Percentiles rank a stretch among this genome's conserved stretches.
Conservation (phyloP, 2,797 vertebrate species). For the Takifugu ocellatus region DNA sequence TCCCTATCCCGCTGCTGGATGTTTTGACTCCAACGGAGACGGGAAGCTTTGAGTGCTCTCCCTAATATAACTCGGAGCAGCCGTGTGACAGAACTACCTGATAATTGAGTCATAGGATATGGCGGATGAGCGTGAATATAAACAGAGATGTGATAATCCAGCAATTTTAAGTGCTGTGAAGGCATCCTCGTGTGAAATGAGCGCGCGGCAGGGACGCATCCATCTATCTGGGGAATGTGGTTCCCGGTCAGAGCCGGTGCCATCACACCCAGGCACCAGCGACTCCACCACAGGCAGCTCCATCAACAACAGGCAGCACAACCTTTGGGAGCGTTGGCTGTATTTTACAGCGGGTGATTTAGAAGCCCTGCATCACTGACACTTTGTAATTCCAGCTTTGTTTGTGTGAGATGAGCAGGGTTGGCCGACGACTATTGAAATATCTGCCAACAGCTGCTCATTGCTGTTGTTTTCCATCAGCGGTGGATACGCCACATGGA, state of each 20-base stretch:
- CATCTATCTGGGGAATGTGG: conserved; percentile 57
- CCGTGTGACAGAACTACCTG: conserved; percentile 61
- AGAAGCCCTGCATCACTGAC: conserved; percentile 19
- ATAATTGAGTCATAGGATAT: conserved; percentile 77
- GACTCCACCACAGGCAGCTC: conserved; percentile 28
- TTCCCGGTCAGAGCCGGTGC: conserved; percentile 16
- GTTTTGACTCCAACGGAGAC: conserved; percentile 55
- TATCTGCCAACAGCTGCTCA: conserved; percentile 32
- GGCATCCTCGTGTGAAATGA: conserved; percentile 62
- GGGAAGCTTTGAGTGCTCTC: conserved; percentile 59
- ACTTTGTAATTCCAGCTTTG: conserved; percentile 6
- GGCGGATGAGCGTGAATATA: conserved; percentile 70
- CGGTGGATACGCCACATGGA: conserved; percentile 1
- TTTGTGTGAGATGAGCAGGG: conserved; percentile 10
- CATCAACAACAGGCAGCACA: conserved; percentile 18
- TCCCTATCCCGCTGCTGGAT: conserved; percentile 54
- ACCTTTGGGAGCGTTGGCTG: conserved; percentile 1
- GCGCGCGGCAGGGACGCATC: conserved; percentile 38
- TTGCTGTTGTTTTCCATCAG: conserved; percentile 41
- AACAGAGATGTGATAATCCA: conserved; percentile 76
- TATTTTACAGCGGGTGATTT: conserved; percentile 12
- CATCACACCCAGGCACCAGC: conserved; percentile 39
- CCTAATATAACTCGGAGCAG: conserved; percentile 64
- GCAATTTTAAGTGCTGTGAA: conserved; percentile 73
- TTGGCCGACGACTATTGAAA: conserved; percentile 31